Evolutionary conservation across 1,140 invertebrate genomes (phyloP).

Genomic region (Teleogryllus occipitalis): DNA sequence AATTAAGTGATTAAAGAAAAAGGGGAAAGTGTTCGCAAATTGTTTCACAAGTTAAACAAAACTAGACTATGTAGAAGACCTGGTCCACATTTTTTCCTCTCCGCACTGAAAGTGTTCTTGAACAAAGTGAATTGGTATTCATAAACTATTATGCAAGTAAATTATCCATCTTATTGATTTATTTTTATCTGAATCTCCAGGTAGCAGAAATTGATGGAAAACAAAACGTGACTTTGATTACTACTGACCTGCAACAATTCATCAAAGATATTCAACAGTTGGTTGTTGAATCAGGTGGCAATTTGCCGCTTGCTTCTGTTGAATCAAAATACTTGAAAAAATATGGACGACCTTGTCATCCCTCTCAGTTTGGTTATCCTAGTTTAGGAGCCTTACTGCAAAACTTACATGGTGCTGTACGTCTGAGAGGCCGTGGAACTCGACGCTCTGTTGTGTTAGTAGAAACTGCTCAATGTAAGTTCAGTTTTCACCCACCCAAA

Average conservation of each 20-base stretch:
- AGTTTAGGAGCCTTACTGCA: constrained; percentile 43
- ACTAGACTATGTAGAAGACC: no score
- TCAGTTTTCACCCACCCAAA: not conserved
- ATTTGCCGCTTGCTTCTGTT: constrained; percentile 45
- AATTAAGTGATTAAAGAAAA: no score
- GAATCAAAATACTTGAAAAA: constrained; percentile 44
- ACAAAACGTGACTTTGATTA: constrained; percentile 41
- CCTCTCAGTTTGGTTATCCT: constrained; percentile 47
- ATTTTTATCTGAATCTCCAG: constrained; percentile 17
- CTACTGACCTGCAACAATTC: constrained; percentile 32
- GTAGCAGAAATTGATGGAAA: constrained; percentile 32
- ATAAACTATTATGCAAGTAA: no score
- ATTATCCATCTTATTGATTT: constrained; percentile 10
- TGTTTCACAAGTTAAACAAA: no score
- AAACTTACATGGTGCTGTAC: constrained; percentile 48
- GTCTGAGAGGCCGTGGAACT: constrained; percentile 3
- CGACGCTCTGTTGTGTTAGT: not conserved
- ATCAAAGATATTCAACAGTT: constrained; percentile 48
- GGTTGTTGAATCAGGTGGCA: constrained; percentile 43
- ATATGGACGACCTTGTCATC: constrained; percentile 45
- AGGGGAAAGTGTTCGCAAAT: no score
- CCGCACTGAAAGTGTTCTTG: no score
- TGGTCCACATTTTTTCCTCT: no score
- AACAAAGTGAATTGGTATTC: no score
- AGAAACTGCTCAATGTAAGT: not conserved